phyloP scores from a whole-genome alignment of 2,888 invertebrate species.

The Drosophila neonasuta region DNA sequence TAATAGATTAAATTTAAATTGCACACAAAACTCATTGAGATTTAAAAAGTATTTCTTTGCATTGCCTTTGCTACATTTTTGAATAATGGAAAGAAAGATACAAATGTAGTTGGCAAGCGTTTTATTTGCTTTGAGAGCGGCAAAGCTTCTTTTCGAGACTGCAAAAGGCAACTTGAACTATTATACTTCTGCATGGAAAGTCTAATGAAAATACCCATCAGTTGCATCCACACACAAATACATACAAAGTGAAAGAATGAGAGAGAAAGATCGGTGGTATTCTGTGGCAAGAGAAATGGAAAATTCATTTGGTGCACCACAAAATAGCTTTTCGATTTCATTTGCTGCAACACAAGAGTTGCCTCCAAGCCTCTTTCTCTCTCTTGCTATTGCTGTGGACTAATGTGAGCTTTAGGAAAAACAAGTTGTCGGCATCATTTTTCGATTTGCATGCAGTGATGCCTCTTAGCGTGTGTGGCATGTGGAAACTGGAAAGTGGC shows the following conservation, averaged over 20 bases:
- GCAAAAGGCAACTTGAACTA: conserved; percentile 4
- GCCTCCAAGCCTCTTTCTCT: no score
- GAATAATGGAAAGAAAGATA: conserved; percentile 3
- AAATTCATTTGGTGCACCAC: conserved; percentile 54
- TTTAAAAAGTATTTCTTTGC: no score
- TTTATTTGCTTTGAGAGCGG: conserved; percentile 2
- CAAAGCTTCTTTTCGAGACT: conserved; percentile 2
- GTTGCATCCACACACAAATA: background rate
- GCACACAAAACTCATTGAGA: no score
- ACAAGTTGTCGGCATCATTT: conserved; percentile 47
- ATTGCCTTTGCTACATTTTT: background rate
- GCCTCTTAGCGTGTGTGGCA: conserved; percentile 16
- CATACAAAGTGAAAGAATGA: no score
- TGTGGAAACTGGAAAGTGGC: conserved; percentile 9
- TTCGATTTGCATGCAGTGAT: conserved; percentile 51
- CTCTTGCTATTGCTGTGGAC: background rate
- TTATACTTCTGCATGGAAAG: background rate
- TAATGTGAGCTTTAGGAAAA: conserved; percentile 30
- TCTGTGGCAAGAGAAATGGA: conserved; percentile 17
- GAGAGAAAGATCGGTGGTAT: conserved; percentile 14
- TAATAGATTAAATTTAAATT: no score
- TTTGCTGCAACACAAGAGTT: conserved; percentile 12
- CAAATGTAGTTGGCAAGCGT: conserved; percentile 1
- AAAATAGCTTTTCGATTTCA: conserved; percentile 57
- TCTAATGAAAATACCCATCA: conserved; percentile 13